A percentile compares a stretch with the other conserved stretches of the same genome.
Evolutionary conservation across 2,797 vertebrate species (phyloP).

Genomic region (Podargus strigoides): DNA sequence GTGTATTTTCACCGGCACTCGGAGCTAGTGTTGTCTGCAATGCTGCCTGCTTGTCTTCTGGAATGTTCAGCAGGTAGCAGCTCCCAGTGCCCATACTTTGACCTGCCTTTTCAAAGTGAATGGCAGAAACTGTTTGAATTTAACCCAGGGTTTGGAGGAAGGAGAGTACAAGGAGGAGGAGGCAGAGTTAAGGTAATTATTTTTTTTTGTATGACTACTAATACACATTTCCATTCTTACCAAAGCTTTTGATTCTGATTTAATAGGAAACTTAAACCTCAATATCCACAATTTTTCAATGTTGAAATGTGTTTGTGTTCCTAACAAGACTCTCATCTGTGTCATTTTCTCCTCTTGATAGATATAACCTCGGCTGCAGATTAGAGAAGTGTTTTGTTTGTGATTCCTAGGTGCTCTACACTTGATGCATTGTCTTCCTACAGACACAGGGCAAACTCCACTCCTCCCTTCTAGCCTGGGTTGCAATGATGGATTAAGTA

Average conservation of each 20-base stretch:
- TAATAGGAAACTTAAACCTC: background rate
- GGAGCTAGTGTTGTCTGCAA: background rate
- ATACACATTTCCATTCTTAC: background rate
- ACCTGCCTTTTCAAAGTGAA: background rate
- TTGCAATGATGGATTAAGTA: slow-evolving; percentile 47
- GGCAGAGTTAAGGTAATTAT: background rate
- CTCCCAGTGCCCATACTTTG: background rate
- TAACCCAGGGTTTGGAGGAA: background rate
- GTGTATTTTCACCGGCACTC: background rate
- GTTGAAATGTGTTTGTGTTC: background rate
- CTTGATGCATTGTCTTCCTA: background rate
- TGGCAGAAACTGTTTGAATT: background rate
- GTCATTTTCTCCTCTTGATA: slow-evolving; percentile 9
- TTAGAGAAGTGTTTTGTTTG: slow-evolving; percentile 16
- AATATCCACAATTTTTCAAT: background rate
- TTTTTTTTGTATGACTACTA: background rate
- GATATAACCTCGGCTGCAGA: background rate
- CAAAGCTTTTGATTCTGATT: background rate
- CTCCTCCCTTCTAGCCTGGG: background rate
- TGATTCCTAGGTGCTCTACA: background rate
- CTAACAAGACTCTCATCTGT: background rate
- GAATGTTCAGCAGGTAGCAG: background rate
- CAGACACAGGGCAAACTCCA: background rate
- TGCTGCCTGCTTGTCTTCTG: background rate
- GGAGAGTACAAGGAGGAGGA: background rate